Evolutionary conservation across 2,113 vertebrate genomes (phyloP), one percentile per base, ranked within the genome.

Genomic region (Chloropsis cyanopogon): DNA sequence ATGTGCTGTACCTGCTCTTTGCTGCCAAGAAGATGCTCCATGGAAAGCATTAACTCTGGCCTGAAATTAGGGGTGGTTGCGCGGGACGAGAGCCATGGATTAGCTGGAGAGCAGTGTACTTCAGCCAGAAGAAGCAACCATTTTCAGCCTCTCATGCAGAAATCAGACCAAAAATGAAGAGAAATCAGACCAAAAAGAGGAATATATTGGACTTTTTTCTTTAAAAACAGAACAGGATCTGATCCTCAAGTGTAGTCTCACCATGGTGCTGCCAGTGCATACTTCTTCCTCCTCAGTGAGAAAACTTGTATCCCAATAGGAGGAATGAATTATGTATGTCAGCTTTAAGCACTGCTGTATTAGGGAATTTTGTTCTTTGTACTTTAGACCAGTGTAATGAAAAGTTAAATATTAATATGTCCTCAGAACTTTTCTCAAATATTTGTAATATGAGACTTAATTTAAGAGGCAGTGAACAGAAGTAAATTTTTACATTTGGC

Each of bases 331-430:
- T 94, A 92, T 73, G 47, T 69, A 64, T 75, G 59, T 76, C 72
- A 82, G 73, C 78, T 95, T 90, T 73, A 86, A 95, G 64, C 76
- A 82, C 44, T 59, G 25, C 65, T 83, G 44, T 93, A 66, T 93
- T 57, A 76, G 26, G 61, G 76, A 86, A 52, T 92, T 96, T 80
- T 79, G 18, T 71, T 71, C 85, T 82, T 89, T 90, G 65, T 93
- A 64, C 50, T 92, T 88, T 84, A 88, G 73, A 76, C 37, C 50
- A 79, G 13, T 65, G 24, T 95, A 95, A 95, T 90, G 86, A 92
- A 94, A 96, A 95, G 64, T 96, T 96, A 95, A 97, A 91, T 88
- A 93, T 91, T 96, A 93, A 92, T 88, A 60, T 91, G 50, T 84
- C 69, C 47, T 90, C 81, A 70, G 86, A 95, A 75, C 47, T 90